A percentile compares a stretch with the other conserved stretches of the same genome.
phyloP scores from a whole-genome alignment of 2,113 vertebrate species.

The Eidolon helvum region DNA sequence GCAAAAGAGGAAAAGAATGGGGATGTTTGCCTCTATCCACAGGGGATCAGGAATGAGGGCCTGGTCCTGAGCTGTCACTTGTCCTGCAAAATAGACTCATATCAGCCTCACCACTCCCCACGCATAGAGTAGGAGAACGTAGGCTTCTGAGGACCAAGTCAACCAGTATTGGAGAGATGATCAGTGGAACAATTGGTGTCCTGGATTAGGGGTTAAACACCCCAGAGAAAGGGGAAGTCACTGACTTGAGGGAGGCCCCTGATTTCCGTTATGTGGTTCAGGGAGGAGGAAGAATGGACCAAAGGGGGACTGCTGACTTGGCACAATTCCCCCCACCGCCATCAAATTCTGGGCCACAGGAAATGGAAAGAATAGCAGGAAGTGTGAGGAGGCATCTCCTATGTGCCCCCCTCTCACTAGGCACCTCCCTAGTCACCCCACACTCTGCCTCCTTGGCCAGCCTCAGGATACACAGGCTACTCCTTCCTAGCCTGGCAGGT shows the following conservation, averaged over 20 bases:
- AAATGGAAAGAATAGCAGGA: constrained; percentile 72
- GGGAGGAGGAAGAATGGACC: constrained; percentile 45
- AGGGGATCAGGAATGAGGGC: background rate
- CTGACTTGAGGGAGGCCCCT: constrained; percentile 54
- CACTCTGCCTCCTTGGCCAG: background rate
- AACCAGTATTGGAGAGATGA: background rate
- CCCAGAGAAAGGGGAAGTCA: constrained; percentile 67
- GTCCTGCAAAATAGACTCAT: background rate
- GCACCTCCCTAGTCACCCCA: constrained; percentile 1
- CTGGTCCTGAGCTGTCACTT: background rate
- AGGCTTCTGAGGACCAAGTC: background rate
- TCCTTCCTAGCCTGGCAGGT: background rate
- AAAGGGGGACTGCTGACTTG: constrained; percentile 66
- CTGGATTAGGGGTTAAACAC: constrained; percentile 43
- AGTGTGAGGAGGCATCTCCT: constrained; percentile 64
- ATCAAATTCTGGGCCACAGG: constrained; percentile 70
- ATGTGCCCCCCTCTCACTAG: background rate
- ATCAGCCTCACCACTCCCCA: background rate
- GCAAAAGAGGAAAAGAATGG: background rate
- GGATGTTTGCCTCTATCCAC: background rate
- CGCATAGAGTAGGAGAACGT: background rate
- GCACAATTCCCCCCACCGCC: constrained; percentile 48
- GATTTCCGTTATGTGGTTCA: constrained; percentile 61
- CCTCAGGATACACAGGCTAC: background rate
- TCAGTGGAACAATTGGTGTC: background rate